Base-by-base conservation (phyloP, 2,888 invertebrate genomes). In the Cryptosula pallasiana region DNA sequence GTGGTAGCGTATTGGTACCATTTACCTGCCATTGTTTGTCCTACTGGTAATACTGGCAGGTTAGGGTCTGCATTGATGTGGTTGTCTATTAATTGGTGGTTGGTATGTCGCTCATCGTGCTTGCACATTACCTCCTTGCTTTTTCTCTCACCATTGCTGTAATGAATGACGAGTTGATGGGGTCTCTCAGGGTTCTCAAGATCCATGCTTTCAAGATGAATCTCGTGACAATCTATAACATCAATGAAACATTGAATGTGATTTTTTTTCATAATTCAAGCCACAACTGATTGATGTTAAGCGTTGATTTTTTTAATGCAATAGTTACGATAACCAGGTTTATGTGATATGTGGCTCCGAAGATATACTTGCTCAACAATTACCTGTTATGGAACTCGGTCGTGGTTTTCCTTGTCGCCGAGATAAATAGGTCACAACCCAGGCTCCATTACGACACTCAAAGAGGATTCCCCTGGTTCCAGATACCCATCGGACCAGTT, bases 31-130 rank as follows among this genome's bases (percentile, higher is more conserved):
- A 63, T 32, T 16, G 63, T 32, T 32, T 63, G 63, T 32, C 27
- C 32, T 3, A 32, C 3, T 9, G 63, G 63, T 34, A 32, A 9
- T 29, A 32, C 32, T 5, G 29, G 63, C 9, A 9, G 32, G 34
- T 63, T 34, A 13, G 63, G 63, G 32, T 63, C 34, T 32, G 63
- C 13, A 32, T 63, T 25, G 27, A 63, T 63, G 63, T 20, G 32
- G 63, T 63, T 63, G 63, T 63, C 63, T 32, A 63, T 32, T 5
- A 63, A 32, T 32, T 63, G 63, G 63, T 63, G 63, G 34, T 63
- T 34, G 13, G 63, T 63, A 32, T 63, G 63, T 32, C 32, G 2
- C 2, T 63, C 63, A 32, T 32, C 32, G 32, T 63, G 63, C 32
- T 63, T 63, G n/a, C 63, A 63, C 3, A 63, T 32, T 32, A 63